Base-by-base conservation (phyloP, 2,888 invertebrate species). In the Drosophila falleni region DNA sequence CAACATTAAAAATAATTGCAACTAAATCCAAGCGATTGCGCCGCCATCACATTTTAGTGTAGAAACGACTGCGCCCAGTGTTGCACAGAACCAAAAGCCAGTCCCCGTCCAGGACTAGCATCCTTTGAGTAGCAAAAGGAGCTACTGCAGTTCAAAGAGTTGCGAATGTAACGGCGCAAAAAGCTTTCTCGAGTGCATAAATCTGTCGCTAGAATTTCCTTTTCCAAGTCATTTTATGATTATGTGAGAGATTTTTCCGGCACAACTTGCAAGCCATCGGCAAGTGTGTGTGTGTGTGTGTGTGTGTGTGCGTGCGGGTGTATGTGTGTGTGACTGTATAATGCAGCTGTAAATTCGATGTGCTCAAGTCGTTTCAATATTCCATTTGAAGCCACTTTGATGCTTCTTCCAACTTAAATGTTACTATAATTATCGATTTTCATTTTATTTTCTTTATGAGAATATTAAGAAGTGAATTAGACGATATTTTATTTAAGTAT, bases 1-100 rank as follows among this genome's bases (percentile, higher is more conserved):
- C 90, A 89, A 89, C 87, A 87, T 87, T 89, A 87, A 87, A 87
- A 87, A 89, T 87, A 89, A 87, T 89, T 88, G 90, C 90, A 89
- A 74, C 89, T 87, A 88, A 89, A 89, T 89, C 79, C 89, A 85
- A 67, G 78, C 86, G 80, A 89, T 89, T 89, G 86, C 79, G 87
- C 82, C 87, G 84, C 87, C 87, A 80, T 86, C 89, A 81, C 86
- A 89, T 71, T 89, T 85, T 59, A 78, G 85, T 76, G 71, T 68
- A 64, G 62, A 66, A 86, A 81, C 82, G 69, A 78, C 74, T 58
- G 54, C 26, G 41, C 33, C 29, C 41, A 64, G 15, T 37, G 72
- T 15, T 69, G 67, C 63, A 65, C 29, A 46, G 67, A 11, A 44
- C 47, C 39, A 42, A 61, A 59, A 62, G 66, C 26, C 41, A 39